Evolutionary conservation across 2,797 vertebrate species (phyloP).

Genomic region (Babyrousa celebensis): DNA sequence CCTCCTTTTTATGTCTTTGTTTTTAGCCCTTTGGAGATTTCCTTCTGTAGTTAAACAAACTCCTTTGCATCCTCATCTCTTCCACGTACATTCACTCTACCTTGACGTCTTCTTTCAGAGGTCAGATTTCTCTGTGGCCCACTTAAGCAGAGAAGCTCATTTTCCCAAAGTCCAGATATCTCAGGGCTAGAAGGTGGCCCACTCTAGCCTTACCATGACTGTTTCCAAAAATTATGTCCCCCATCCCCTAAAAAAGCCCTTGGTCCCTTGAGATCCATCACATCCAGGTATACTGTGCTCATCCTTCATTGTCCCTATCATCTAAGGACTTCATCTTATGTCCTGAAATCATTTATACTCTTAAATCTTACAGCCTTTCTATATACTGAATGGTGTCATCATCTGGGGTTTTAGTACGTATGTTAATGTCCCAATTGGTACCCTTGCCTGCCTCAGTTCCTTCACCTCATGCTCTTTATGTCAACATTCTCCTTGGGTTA

Average conservation of each 20-base stretch:
- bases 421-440: not conserved
- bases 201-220: not conserved
- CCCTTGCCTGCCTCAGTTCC: not conserved
- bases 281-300: not conserved
- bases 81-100: fast-evolving
- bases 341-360: not conserved
- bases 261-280: not conserved
- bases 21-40: not conserved
- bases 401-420: not conserved
- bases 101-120: not conserved
- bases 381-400: not conserved
- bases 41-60: not conserved
- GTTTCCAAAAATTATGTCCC: not conserved
- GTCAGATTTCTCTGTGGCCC: not conserved
- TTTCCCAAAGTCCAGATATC: not conserved
- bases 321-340: not conserved
- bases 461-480: not conserved
- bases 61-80: not conserved
- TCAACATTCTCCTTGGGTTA: not conserved
- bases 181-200: not conserved
- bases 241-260: too few species aligned
- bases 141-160: not conserved
- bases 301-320: not conserved
- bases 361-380: not conserved
- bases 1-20: not conserved